phyloP scores from a whole-genome alignment of 2,797 vertebrate species.

The Vespertilio murinus region DNA sequence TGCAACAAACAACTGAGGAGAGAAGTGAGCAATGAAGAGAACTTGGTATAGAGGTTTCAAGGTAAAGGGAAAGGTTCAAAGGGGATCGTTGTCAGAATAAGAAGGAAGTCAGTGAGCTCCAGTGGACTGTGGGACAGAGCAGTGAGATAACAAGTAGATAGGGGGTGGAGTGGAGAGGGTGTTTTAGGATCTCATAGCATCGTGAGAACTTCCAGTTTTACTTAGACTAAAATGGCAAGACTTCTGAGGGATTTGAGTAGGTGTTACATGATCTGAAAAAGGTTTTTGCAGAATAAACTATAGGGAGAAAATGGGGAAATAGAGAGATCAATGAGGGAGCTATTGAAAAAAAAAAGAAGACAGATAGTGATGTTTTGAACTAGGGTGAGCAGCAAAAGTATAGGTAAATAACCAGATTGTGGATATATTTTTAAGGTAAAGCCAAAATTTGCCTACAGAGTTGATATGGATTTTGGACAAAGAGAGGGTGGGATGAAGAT shows the following conservation, averaged over 20 bases:
- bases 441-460: neutral
- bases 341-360: neutral
- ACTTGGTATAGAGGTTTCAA: neutral
- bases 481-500: neutral
- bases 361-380: neutral
- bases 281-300: neutral
- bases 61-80: neutral
- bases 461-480: neutral
- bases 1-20: neutral
- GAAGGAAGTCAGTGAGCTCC: neutral
- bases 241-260: neutral
- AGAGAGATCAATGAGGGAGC: neutral
- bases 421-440: neutral
- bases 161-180: neutral
- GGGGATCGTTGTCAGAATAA: neutral
- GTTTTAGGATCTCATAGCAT: neutral
- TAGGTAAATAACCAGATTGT: neutral
- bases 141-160: neutral
- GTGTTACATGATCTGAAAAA: neutral
- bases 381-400: neutral
- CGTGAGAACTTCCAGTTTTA: neutral
- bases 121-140: neutral
- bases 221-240: neutral
- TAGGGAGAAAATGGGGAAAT: neutral
- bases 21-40: neutral